Percentiles rank a stretch among this genome's conserved stretches.
Evolutionary conservation across 2,113 vertebrate species (phyloP).

Genomic region (Charina bottae): DNA sequence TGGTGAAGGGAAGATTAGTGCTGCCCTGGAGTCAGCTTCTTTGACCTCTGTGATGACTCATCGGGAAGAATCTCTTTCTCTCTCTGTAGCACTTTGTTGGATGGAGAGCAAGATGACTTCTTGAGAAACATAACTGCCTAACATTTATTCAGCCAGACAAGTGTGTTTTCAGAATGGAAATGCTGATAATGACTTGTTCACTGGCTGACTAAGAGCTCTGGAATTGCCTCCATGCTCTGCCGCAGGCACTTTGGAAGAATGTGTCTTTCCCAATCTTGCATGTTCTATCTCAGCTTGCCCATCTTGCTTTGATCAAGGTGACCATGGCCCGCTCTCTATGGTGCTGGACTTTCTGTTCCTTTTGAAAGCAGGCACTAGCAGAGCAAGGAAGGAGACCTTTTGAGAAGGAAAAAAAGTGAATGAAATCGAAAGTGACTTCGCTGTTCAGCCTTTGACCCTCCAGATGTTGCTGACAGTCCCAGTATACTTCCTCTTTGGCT

Average conservation of each 20-base stretch:
- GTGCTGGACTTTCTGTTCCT: not conserved
- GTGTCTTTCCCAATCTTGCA: not conserved
- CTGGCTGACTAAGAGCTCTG: constrained; percentile 64
- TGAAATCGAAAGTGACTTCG: not conserved
- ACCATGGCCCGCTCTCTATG: fast-evolving
- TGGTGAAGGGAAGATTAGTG: constrained; percentile 33
- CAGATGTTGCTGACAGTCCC: not conserved
- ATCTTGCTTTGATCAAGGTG: constrained; percentile 1
- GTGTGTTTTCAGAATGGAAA: constrained; percentile 43
- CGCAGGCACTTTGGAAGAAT: constrained; percentile 54
- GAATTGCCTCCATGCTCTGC: not conserved
- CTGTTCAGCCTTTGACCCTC: not conserved
- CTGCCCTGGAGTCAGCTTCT: constrained; percentile 31
- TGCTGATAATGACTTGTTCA: constrained; percentile 54
- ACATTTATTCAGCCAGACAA: constrained; percentile 27
- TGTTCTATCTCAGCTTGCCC: fast-evolving
- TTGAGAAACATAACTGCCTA: constrained; percentile 46
- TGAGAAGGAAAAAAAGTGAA: not conserved
- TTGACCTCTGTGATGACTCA: constrained; percentile 52
- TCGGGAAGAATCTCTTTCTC: constrained; percentile 16
- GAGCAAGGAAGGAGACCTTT: not conserved
- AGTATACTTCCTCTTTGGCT: not conserved
- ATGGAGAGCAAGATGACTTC: constrained; percentile 43
- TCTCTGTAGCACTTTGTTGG: not conserved
- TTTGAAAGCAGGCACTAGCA: not conserved